Percentiles rank a stretch among this genome's conserved stretches.
Evolutionary conservation across 1,140 invertebrate species (phyloP).

Genomic region (Neomicropteryx cornuta): DNA sequence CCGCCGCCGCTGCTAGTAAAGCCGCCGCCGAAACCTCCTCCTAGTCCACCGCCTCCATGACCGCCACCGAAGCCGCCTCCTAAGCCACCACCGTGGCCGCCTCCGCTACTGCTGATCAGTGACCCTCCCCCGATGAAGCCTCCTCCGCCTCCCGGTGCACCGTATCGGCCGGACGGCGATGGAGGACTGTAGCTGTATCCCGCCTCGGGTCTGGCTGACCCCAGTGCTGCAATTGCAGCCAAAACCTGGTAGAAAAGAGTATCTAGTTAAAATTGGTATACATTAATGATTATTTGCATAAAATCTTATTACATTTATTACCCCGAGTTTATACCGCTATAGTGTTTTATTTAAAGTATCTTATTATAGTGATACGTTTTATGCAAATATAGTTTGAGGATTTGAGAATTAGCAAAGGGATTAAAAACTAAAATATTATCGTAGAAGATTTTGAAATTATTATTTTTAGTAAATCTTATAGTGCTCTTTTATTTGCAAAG

Average conservation of each 20-base stretch:
- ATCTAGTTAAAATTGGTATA: too few species aligned
- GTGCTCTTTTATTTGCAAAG: too few species aligned
- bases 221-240: constrained; percentile 44
- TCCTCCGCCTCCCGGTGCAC: constrained; percentile 16
- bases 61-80: constrained; percentile 17
- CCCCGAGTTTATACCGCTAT: too few species aligned
- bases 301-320: too few species aligned
- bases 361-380: too few species aligned
- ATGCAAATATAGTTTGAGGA: too few species aligned
- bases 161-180: constrained; percentile 24
- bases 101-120: constrained; percentile 24
- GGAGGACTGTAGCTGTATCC: constrained; percentile 48
- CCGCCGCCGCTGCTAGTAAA: constrained; percentile 16
- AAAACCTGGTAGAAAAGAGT: constrained; percentile 29
- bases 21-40: constrained; percentile 12
- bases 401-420: too few species aligned
- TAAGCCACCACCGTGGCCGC: constrained; percentile 18
- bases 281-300: too few species aligned
- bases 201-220: constrained; percentile 46
- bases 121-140: constrained; percentile 23
- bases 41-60: constrained; percentile 14
- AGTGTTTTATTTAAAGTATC: too few species aligned
- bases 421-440: too few species aligned
- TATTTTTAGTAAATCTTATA: too few species aligned
- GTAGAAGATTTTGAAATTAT: too few species aligned